Base-by-base conservation (phyloP, 2,113 vertebrate genomes). In the Mola mola region DNA sequence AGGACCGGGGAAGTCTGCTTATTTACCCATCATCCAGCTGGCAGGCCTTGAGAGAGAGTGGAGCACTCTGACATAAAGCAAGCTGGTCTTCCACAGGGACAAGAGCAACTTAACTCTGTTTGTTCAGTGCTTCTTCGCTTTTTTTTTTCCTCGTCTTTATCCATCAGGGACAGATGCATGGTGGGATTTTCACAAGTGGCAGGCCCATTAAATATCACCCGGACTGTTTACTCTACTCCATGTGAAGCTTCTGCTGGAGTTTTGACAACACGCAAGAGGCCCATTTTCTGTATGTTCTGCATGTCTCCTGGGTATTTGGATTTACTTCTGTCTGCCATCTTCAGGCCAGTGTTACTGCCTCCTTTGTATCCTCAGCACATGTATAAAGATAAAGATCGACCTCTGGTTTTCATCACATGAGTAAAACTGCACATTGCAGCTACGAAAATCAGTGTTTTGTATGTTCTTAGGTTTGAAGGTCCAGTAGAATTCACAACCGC, bases 11-110 rank as follows among this genome's bases (percentile, higher is more conserved):
- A 69, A 38, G 29, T 52, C 59, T 63, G 62, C 22, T 66, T 92
- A 77, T 91, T 93, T 89, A 91, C 76, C 81, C 64, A 83, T 88
- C 76, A 87, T 67, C 83, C 74, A 87, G 82, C 83, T 89, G 87
- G 81, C 75, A 78, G 57, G 42, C 48, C 52, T 49, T 74, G 81
- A 89, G 67, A 84, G 41, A 73, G 71, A 81, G 60, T 87, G 90
- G 51, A 77, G 52, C 61, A 6, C 34, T 40, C 13, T 6, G 51
- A 75, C 66, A 81, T 44, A 37, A 42, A 68, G 66, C 9, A 8
- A 19, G 49, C 1, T 4, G 52, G 34, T 42, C 40, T 34, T 76
- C 55, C 20, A 41, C 13, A 49, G 73, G 33, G 52, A 62, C 40
- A 33, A 38, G 33, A 40, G 46, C 6, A 52, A 79, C 72, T 48